Evolutionary conservation across 1,140 invertebrate genomes (phyloP), one percentile per base, ranked within the genome.

Genomic region (Proales similis): DNA sequence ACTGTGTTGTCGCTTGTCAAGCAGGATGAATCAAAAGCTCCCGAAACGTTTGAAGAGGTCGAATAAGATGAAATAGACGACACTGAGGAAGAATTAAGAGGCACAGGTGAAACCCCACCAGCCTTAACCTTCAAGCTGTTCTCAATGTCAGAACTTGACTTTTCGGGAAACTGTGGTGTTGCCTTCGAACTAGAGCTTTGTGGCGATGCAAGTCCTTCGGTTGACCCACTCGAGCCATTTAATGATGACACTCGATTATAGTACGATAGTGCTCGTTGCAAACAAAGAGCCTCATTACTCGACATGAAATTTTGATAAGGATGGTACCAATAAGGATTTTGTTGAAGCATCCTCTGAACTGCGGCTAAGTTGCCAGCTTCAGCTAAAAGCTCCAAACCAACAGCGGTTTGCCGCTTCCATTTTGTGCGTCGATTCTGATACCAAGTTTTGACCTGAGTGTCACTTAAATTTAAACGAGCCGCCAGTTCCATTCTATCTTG

Each of bases 381-480:
- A 0, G 90, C 87, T 51, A 99, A 77, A 17, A 99, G 81, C 74
- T 98, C 94, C 65, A 95, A 77, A 0, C 92, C 91, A 0, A 97
- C 92, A 0, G 92, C 90, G 2, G 92, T 94, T 77, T 99, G 94
- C 4, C 94, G 82, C 75, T 99, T 99, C 93, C 93, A 98, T 80
- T 99, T 99, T 69, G 94, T 99, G 90, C 93, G 85, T 81, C 93
- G 82, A 74, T 97, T 97, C 77, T 97, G 93, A 75, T 96, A 97
- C 93, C 93, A 97, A 61, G 93, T 97, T 77, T 97, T 97, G 67
- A 97, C 93, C 82, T 98, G 94, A 11, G 93, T 97, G 74, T 98
- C 94, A 6, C 88, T 92, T 22, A 98, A 81, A 64, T 89, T 88
- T 32, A 98, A 80, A 74, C 93, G 92, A 26, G 90, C 87, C 0